These are phyloP conservation scores for Agrilus planipennis DNA, from an alignment of 1,140 invertebrate species.

Conservation along the genomic window DNA sequence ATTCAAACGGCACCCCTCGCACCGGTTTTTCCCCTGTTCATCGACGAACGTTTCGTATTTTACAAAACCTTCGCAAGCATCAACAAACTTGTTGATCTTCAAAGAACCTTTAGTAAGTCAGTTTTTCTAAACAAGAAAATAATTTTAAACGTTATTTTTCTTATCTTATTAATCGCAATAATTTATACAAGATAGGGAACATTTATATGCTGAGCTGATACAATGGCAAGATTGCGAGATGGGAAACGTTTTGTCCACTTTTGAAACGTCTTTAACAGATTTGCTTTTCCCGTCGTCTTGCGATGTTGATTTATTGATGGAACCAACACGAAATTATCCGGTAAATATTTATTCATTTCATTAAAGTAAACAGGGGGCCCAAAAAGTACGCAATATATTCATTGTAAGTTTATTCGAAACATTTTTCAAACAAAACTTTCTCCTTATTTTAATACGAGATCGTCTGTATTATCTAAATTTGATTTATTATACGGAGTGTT, in stretches of 20 bases:
- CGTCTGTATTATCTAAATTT: no score
- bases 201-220: slow-evolving; percentile 47
- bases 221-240: slow-evolving; percentile 43
- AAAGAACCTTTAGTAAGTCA: slow-evolving; percentile 20
- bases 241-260: slow-evolving; percentile 45
- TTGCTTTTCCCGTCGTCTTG: slow-evolving; percentile 46
- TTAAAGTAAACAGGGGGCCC: no score
- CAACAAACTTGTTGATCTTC: slow-evolving; percentile 36
- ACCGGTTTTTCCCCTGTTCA: slow-evolving; percentile 50
- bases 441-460: no score
- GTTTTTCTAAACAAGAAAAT: slow-evolving; percentile 4
- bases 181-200: slow-evolving; percentile 38
- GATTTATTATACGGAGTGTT: no score
- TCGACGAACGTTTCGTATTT: slow-evolving; percentile 53
- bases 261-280: slow-evolving; percentile 47
- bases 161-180: slow-evolving; percentile 3
- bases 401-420: no score
- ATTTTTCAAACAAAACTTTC: no score
- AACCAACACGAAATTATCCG: slow-evolving; percentile 48
- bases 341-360: slow-evolving; percentile 39
- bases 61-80: slow-evolving; percentile 45
- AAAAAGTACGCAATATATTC: no score
- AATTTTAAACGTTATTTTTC: no score
- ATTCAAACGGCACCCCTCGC: slow-evolving; percentile 44
- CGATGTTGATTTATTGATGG: slow-evolving; percentile 54